These are phyloP conservation scores for Carettochelys insculpta DNA, from an alignment of 2,113 vertebrate genomes.

Conservation along the genomic window DNA sequence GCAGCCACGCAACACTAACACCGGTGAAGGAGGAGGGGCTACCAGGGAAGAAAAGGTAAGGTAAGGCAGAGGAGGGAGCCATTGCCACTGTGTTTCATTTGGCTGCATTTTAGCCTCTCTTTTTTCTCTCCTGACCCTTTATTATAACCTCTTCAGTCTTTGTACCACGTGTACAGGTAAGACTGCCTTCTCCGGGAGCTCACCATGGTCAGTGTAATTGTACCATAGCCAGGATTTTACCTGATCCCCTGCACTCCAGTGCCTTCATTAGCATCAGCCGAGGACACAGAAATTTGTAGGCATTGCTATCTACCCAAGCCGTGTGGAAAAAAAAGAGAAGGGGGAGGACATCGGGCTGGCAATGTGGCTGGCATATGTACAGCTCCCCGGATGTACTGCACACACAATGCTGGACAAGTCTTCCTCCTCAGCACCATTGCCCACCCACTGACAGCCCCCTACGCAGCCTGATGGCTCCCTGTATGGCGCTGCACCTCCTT, in stretches of 20 bases:
- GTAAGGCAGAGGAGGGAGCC: fast-evolving
- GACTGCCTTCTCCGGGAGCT: not conserved
- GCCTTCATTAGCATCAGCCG: not conserved
- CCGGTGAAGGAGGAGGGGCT: constrained; percentile 65
- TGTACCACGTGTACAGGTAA: not conserved
- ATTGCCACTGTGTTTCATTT: not conserved
- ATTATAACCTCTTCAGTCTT: not conserved
- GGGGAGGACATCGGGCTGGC: no score
- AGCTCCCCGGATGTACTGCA: fast-evolving
- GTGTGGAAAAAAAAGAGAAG: no score
- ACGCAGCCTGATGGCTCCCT: not conserved
- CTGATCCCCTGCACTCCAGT: not conserved
- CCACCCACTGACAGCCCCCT: not conserved
- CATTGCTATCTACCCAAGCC: no score
- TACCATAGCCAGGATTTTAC: constrained; percentile 10
- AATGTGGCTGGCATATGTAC: not conserved
- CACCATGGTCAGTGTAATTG: not conserved
- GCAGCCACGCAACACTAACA: constrained; percentile 84
- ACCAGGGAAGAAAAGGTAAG: constrained; percentile 88
- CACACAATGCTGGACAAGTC: not conserved
- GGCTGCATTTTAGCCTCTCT: not conserved
- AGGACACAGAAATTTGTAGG: not conserved
- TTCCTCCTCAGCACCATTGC: not conserved
- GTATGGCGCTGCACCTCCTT: not conserved
- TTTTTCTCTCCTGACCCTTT: not conserved